phyloP scores from a whole-genome alignment of 2,113 vertebrate species.

The Pseudorectes ferrugineus region DNA sequence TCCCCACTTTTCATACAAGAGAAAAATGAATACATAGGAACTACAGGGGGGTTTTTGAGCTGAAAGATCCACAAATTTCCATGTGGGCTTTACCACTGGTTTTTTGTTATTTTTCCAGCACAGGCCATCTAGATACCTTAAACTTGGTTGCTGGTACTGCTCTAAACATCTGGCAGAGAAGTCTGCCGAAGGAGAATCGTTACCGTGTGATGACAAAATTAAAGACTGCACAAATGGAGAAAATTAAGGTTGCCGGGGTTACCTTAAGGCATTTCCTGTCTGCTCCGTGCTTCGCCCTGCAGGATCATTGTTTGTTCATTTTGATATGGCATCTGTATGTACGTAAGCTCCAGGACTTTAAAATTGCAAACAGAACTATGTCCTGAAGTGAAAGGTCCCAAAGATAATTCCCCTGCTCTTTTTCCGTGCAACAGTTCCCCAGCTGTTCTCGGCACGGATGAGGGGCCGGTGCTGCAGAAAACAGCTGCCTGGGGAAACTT shows the following conservation, averaged over 20 bases:
- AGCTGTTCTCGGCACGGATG: neutral
- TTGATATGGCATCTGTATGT: neutral
- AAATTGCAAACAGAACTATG: neutral
- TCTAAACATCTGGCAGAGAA: slow-evolving; percentile 24
- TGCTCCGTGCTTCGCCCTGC: neutral
- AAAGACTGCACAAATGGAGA: slow-evolving; percentile 31
- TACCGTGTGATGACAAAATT: slow-evolving; percentile 1
- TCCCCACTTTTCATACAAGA: neutral
- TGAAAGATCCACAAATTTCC: neutral
- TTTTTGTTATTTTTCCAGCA: neutral
- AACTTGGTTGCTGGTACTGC: neutral
- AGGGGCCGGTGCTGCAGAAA: neutral
- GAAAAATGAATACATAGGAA: neutral
- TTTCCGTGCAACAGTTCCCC: neutral
- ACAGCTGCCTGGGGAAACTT: neutral
- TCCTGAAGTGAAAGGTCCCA: neutral
- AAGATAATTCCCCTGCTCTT: neutral
- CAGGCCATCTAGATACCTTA: neutral
- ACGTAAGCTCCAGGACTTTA: neutral
- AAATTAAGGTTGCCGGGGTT: slow-evolving; percentile 40
- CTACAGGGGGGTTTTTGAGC: neutral
- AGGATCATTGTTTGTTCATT: neutral
- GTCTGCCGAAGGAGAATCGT: neutral
- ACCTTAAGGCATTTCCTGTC: slow-evolving; percentile 52
- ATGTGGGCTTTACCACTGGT: neutral